Evolutionary conservation across 92 coral and sea anemone genomes (phyloP).

Genomic region (Parazoanthus darwini): DNA sequence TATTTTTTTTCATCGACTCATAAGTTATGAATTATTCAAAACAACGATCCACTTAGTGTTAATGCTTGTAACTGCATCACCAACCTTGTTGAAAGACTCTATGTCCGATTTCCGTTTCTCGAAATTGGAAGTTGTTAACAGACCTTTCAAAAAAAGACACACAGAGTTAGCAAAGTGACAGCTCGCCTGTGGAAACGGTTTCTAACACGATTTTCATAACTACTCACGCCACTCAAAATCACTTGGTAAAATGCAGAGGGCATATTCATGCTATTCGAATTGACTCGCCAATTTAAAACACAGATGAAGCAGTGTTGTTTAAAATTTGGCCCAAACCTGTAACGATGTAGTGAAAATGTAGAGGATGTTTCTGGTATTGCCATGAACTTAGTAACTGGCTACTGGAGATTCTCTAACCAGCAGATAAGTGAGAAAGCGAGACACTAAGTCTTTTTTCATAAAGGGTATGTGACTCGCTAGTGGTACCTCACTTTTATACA

Average conservation of each 20-base stretch:
- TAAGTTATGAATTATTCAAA: background rate
- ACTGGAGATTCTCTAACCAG: too few relatives aligned
- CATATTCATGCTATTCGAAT: too few relatives aligned
- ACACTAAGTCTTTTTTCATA: too few relatives aligned
- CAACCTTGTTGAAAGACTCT: slow-evolving; percentile 83
- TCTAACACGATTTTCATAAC: too few relatives aligned
- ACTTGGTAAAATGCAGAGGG: background rate
- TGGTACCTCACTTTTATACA: too few relatives aligned
- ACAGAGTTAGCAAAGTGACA: background rate
- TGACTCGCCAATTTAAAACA: background rate
- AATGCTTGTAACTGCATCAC: background rate
- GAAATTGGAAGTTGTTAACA: slow-evolving; percentile 63
- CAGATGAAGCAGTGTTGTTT: too few relatives aligned
- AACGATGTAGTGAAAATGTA: too few relatives aligned
- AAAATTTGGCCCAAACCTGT: background rate
- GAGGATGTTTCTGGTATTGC: too few relatives aligned
- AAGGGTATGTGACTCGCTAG: too few relatives aligned
- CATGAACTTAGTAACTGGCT: too few relatives aligned
- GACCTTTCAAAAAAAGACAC: slow-evolving; percentile 47
- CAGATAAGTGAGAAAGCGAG: too few relatives aligned
- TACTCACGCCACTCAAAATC: background rate
- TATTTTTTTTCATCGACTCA: background rate
- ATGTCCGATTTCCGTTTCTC: slow-evolving; percentile 64
- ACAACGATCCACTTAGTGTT: background rate
- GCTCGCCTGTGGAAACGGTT: too few relatives aligned